Evolutionary conservation across 2,888 invertebrate species (phyloP).

Genomic region (Trachelus iudaicus): DNA sequence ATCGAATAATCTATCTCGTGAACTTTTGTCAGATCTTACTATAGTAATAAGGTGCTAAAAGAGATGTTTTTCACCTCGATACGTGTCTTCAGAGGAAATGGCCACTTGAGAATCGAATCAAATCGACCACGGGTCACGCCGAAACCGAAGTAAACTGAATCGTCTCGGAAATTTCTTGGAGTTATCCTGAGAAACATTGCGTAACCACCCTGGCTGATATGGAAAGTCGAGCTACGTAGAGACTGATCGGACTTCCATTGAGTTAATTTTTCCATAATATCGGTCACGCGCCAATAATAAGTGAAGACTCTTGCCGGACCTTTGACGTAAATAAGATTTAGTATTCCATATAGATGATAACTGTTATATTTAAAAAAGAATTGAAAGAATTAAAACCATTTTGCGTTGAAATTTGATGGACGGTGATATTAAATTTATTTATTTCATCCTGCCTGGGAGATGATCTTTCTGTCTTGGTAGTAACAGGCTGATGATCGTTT

Average conservation of each 20-base stretch:
- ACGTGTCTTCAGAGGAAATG: constrained; percentile 59
- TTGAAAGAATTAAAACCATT: constrained; percentile 7
- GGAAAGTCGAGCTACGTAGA: constrained; percentile 61
- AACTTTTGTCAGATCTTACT: background rate
- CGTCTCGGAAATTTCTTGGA: constrained; percentile 59
- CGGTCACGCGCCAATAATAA: constrained; percentile 62
- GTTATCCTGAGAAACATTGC: constrained; percentile 63
- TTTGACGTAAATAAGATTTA: background rate
- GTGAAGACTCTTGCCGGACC: constrained; percentile 43
- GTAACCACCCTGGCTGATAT: constrained; percentile 58
- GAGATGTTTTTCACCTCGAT: constrained; percentile 47
- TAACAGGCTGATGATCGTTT: background rate
- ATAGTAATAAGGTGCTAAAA: background rate
- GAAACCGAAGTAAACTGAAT: constrained; percentile 53
- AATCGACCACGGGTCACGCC: constrained; percentile 60
- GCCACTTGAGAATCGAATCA: constrained; percentile 62
- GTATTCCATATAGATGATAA: background rate
- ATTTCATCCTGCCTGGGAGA: constrained; percentile 40
- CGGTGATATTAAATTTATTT: constrained; percentile 38
- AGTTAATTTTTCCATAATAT: constrained; percentile 58
- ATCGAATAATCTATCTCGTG: background rate
- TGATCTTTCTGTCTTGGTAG: background rate
- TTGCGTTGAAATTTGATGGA: constrained; percentile 24
- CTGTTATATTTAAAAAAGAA: background rate
- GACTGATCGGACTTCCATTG: constrained; percentile 58